Evolutionary conservation across 2,113 vertebrate species (phyloP), one percentile per base, ranked within the genome.

Genomic region (Pedionomus torquatus): DNA sequence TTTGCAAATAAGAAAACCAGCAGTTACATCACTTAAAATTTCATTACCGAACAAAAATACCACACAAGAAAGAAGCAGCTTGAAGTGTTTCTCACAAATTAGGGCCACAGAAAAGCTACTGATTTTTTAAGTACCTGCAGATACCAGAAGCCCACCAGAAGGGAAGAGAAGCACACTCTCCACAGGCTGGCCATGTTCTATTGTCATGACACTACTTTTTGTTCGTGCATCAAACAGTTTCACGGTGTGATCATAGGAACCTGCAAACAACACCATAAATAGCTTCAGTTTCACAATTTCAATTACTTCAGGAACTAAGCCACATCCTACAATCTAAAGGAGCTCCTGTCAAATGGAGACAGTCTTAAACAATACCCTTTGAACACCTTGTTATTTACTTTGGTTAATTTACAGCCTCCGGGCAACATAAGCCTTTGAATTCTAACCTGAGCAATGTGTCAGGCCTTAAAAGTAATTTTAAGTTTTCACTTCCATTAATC

Each of bases 151-250:
- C 23, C 99, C 99, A 75, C 99, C 99, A 68, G 99, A 99, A 11
- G 99, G 99, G 93, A 99, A 99, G 0, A 99, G 98, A 65, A 99
- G 98, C n/a, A 99, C 98, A 9, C 99, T 99, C 95, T 99, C 99
- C 93, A 99, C 99, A 7, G 99, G 99, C 70, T 99, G 99, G 13
- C 99, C 99, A 1, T 99, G 99, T 31, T 99, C 98, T 94, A 99
- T 98, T 14, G 97, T 99, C 96, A 99, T 98, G 70, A 99, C 98
- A 69, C 99, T 99, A 58, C 98, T 98, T 77, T 98, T 98, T 60
- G 92, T 95, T 84, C 99, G 98, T 39, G 98, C 98, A 97, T 99
- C 99, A 97, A 99, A 99, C 37, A 99, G 43, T 92, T 99, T 99
- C 78, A 99, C 97, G 4, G 99, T 99, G 94, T 99, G 99, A 97